Base-by-base conservation (phyloP, 2,113 vertebrate species). In the Thermophis baileyi region DNA sequence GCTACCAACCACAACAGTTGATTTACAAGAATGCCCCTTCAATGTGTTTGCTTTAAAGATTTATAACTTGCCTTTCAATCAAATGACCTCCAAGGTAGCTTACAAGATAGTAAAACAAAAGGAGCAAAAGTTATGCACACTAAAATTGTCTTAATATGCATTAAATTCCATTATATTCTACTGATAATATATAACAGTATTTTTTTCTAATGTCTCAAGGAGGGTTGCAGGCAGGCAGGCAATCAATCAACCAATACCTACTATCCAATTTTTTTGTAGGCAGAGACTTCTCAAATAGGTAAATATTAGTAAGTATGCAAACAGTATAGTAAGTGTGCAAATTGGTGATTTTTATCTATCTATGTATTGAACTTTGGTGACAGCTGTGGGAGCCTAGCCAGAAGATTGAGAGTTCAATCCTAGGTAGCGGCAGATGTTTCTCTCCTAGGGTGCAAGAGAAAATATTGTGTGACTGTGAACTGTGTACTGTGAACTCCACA, bases 21-120 rank as follows among this genome's bases (percentile, higher is more conserved):
- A 88, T 88, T 88, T 88, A 88, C 47, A 88, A 88, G 87, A 54
- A 54, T 88, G 50, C 50, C n/a, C 50, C 50, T 81, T 81, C 74
- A 44, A 88, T 35, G 50, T 88, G 51, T 87, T 87, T 87, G 86
- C 30, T 88, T 88, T 88, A 88, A 88, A 88, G 87, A 88, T 88
- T 88, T 88, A 88, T 88, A 54, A 35, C 50, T 35, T 35, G 27
- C 50, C 30, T 22, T 88, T 54, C 87, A 22, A 54, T 54, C 87
- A 35, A 54, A 54, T 24, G n/a, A 90, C 51, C 47, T 90, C 60
- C 46, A 50, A 74, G 47, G 47, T n/a, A n/a, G 46, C 30, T 51
- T 51, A 60, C 14, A 74, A 74, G 30, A 74, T 63, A 90, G 20
- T 90, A n/a, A 69, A 74, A 50, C 89, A 50, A 74, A 35, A 74